These are phyloP conservation scores for Vireo altiloquus DNA, from an alignment of 2,113 vertebrate species.

Conservation along the genomic window DNA sequence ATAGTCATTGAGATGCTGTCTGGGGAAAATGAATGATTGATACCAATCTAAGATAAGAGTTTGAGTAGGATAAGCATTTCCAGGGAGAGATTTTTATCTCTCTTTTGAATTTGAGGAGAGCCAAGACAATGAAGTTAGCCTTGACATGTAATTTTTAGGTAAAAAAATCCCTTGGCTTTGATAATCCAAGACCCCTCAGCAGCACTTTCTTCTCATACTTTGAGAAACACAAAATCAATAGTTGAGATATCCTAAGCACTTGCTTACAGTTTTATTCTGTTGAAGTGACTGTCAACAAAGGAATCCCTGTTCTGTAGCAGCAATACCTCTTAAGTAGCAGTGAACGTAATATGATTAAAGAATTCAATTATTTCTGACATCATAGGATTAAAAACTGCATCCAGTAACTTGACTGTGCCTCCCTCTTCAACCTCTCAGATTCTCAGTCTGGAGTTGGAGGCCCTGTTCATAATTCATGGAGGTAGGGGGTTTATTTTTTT, in stretches of 20 bases:
- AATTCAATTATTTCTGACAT: neutral
- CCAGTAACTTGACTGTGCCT: neutral
- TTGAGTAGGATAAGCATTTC: constrained; percentile 53
- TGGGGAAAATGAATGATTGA: constrained; percentile 57
- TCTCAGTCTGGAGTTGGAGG: neutral
- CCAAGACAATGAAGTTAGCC: constrained; percentile 45
- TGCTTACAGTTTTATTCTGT: neutral
- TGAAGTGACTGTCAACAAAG: neutral
- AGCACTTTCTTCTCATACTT: constrained; percentile 28
- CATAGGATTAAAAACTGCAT: neutral
- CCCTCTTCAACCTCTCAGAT: neutral
- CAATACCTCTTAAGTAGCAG: neutral
- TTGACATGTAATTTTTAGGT: constrained; percentile 35
- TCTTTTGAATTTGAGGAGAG: constrained; percentile 43
- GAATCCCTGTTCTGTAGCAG: neutral
- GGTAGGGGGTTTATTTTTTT: constrained; percentile 8
- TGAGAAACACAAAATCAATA: constrained; percentile 25
- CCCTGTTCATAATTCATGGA: constrained; percentile 21
- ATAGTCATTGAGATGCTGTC: constrained; percentile 31
- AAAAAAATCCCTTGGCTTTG: neutral
- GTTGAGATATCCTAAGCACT: neutral
- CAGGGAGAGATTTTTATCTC: constrained; percentile 59
- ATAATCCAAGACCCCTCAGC: constrained; percentile 3
- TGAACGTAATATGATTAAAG: neutral
- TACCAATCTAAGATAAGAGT: constrained; percentile 58